Conservation (phyloP, 2,797 vertebrate species). For the Micropoecilia bifurca region DNA sequence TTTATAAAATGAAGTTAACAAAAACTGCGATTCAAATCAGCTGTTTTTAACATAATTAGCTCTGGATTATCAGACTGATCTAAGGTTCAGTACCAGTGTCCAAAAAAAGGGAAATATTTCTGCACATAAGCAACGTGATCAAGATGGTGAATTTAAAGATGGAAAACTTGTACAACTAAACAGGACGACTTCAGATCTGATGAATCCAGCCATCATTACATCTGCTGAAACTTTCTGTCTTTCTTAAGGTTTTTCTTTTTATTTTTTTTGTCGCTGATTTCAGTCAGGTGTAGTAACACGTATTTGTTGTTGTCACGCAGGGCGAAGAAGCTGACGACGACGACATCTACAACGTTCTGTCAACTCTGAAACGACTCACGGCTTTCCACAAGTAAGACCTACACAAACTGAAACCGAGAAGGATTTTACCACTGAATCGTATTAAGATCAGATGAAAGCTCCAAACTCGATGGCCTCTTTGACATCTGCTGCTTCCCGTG, state of each 20-base stretch:
- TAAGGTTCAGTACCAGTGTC: neutral
- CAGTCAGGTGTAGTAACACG: constrained; percentile 13
- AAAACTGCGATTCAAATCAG: neutral
- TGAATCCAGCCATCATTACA: neutral
- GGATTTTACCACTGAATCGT: neutral
- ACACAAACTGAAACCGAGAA: neutral
- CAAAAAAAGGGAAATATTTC: neutral
- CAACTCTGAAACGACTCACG: constrained; percentile 95
- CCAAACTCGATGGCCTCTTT: neutral
- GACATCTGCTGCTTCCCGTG: neutral
- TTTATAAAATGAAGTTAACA: neutral
- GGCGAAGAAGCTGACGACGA: constrained; percentile 98
- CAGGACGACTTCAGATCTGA: neutral
- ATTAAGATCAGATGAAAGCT: neutral
- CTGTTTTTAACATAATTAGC: neutral
- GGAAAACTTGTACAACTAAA: neutral
- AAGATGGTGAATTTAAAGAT: neutral
- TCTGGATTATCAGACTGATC: neutral
- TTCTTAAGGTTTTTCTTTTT: neutral
- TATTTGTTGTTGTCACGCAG: constrained; percentile 70
- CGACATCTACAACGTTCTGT: constrained; percentile 97
- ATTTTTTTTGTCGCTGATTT: neutral
- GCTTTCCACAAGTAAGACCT: constrained; percentile 96
- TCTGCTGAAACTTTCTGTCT: neutral
- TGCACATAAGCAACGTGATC: neutral